These are phyloP conservation scores for Malachius bipustulatus DNA, from an alignment of 2,888 invertebrate species.

Conservation along the genomic window DNA sequence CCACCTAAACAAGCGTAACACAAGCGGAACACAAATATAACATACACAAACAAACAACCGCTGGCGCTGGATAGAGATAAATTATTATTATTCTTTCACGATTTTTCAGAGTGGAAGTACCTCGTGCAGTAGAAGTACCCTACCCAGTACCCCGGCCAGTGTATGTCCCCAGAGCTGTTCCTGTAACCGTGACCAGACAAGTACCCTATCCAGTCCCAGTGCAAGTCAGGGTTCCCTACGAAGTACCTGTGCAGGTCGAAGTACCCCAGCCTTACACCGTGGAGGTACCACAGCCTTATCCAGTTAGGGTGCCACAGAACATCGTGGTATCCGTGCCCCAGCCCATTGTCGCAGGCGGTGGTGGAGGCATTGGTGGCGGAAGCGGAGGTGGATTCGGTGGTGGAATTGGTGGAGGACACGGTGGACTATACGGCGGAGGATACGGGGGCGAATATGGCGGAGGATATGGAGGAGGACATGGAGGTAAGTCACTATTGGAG, in stretches of 20 bases:
- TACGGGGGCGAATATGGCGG: conserved; percentile 4
- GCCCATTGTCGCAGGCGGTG: conserved; percentile 33
- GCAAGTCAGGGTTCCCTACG: conserved; percentile 41
- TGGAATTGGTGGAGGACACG: conserved; percentile 18
- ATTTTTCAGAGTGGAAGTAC: conserved; percentile 42
- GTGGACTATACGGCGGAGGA: conserved; percentile 17
- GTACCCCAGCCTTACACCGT: conserved; percentile 21
- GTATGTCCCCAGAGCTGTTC: conserved; percentile 30
- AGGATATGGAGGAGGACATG: not conserved
- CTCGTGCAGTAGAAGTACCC: conserved; percentile 38
- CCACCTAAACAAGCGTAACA: too few species aligned
- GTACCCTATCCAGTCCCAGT: conserved; percentile 21
- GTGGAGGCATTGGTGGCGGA: conserved; percentile 22
- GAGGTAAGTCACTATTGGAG: too few species aligned
- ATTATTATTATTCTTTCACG: too few species aligned
- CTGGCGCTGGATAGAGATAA: too few species aligned
- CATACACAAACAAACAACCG: too few species aligned
- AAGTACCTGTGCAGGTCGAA: conserved; percentile 37
- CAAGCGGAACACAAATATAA: too few species aligned
- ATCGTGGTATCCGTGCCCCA: conserved; percentile 44
- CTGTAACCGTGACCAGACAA: conserved; percentile 32
- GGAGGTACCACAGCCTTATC: conserved; percentile 20
- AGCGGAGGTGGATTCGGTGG: conserved; percentile 17
- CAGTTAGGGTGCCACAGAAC: conserved; percentile 33
- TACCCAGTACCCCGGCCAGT: conserved; percentile 32